These are phyloP conservation scores for Solea senegalensis DNA, from an alignment of 2,113 vertebrate genomes.

Conservation along the genomic window DNA sequence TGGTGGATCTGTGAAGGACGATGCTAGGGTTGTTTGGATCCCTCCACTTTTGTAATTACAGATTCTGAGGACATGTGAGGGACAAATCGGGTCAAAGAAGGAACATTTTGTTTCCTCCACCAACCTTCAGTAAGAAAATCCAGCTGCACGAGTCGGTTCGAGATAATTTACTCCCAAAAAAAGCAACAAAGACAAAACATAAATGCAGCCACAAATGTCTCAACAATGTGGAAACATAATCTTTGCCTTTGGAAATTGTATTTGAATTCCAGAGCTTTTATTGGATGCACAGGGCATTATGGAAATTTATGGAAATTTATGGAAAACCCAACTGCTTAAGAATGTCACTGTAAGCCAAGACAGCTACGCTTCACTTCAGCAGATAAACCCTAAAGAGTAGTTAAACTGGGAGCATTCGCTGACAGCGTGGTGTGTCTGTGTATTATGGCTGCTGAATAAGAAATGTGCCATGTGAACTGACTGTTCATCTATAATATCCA, in stretches of 20 bases:
- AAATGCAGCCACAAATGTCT: background rate
- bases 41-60: slow-evolving; percentile 27
- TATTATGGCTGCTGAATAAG: background rate
- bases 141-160: background rate
- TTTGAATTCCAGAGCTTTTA: slow-evolving; percentile 2
- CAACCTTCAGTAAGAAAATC: background rate
- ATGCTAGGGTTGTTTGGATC: background rate
- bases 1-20: slow-evolving; percentile 6
- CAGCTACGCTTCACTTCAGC: slow-evolving; percentile 14
- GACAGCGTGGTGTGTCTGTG: background rate
- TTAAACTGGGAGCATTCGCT: background rate
- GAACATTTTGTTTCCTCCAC: slow-evolving; percentile 24
- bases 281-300: slow-evolving; percentile 12
- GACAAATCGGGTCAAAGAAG: slow-evolving; percentile 8
- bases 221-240: background rate
- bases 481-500: slow-evolving; percentile 1
- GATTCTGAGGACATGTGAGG: slow-evolving; percentile 16
- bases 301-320: slow-evolving; percentile 46
- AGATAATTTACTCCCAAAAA: background rate
- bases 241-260: background rate
- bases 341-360: slow-evolving; percentile 18
- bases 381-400: slow-evolving; percentile 21
- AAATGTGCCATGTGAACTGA: background rate
- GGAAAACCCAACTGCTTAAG: slow-evolving; percentile 28
- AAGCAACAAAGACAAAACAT: background rate